Base-by-base conservation (phyloP, 2,797 vertebrate genomes). In the Perdix hodgsoniae region DNA sequence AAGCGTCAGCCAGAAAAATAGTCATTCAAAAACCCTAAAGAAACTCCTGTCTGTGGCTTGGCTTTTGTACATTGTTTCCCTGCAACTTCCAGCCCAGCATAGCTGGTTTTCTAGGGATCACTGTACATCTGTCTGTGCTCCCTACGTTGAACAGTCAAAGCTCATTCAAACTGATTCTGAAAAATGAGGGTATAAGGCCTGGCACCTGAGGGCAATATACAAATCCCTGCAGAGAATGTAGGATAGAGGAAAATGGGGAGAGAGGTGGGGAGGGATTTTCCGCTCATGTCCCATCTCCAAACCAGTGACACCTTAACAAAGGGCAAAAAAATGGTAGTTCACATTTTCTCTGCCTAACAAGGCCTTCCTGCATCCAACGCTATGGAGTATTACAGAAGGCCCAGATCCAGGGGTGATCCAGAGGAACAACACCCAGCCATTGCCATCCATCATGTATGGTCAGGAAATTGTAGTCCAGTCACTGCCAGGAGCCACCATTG, bases 331-430 rank as follows among this genome's bases (percentile, higher is more conserved):
- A 49, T 15, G 3, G 31, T n/a, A 93, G 19, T 49, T 90, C 50
- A 56, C 19, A 2, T 50, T 57, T 85, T 83, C 66, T 61, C 42
- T 76, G 22, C 2, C 0, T 52, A 69, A 56, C 8, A 66, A 81
- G 81, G 60, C 2, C 24, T 88, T 90, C 80, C 57, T 71, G 37
- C 18, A 26, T 45, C 69, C 1, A 3, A 15, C 24, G 77, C 37
- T 23, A 24, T 6, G 2, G 83, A 66, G 37, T 4, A 14, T 91
- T 26, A 29, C 45, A 72, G 50, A 74, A 91, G 2, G 10, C 29
- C 27, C 33, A 81, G n/a, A 56, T 15, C 45, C 18, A 35, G 0
- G 0, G 45, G 10, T 2, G 2, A 40, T 18, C 0, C 0, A 86
- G 5, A 1, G 2, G 39, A 65, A 40, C 77, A 59, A 66, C 16